Base-by-base conservation (phyloP, 2,888 invertebrate genomes). In the Acronicta aceris region DNA sequence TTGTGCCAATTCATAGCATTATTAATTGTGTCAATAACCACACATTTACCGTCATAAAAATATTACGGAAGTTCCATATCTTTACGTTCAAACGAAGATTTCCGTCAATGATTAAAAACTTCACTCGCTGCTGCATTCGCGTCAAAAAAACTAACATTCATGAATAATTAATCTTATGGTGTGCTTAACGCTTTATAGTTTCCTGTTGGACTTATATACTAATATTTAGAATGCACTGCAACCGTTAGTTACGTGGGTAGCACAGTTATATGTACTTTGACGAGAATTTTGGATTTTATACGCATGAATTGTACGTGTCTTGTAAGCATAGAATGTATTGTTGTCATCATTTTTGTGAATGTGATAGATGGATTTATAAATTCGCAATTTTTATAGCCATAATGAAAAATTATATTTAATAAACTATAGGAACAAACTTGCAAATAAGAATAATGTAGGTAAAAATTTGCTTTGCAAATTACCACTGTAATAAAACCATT, bases 141-240 rank as follows among this genome's bases (percentile, higher is more conserved):
- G 7, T 61, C 36, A 77, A 66, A 65, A 59, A 47, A n/a, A 12
- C 41, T n/a, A 43, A 21, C 33, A 57, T 63, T 62, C 61, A 77
- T 75, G 78, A 77, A 75, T 75, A 77, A 62, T 63, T 54, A 70
- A 74, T 70, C 59, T 56, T 51, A 62, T 66, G 54, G 61, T 56
- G 54, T 45, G 57, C 57, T 66, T 71, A 74, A 71, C 71, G 75
- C 66, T 74, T 50, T 50, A 58, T 77, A 48, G 62, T 70, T 77
- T 77, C 63, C 65, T 69, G 60, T 60, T 54, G 52, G 53, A 52
- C 56, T 67, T 64, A 64, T 64, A 57, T 72, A 73, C 42, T 53
- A 62, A 56, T 65, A 64, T 59, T 56, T 57, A 50, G 51, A 65
- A 52, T 76, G 78, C 78, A 77, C 12, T 55, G 30, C 16, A 8